Evolutionary conservation across 1,140 invertebrate species (phyloP), one percentile per base, ranked within the genome.

Genomic region (Planococcus citri): DNA sequence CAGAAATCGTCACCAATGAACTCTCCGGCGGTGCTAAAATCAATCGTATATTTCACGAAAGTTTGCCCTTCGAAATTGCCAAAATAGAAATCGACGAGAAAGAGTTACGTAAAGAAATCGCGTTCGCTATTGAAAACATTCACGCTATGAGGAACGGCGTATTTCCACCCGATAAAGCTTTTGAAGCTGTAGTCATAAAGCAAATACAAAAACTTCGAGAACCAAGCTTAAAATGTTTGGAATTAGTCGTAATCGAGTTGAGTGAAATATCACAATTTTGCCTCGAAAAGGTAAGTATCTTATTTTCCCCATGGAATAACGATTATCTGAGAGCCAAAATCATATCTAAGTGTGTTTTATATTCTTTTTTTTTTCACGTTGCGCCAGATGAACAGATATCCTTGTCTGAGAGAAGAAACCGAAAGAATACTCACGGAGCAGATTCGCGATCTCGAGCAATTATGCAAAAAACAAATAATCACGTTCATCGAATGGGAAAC

Each of bases 41-140:
- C 75, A 99, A 99, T 81, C 84, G 97, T 74, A 84, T 99, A 72
- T 99, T 99, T 81, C 96, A 98, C 77, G 97, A 99, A 82, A 82
- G 97, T 75, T 98, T 99, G 79, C 97, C 96, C n/a, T 99, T 99
- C 82, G 96, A 99, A 85, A 95, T 99, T 76, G 97, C 99, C 70
- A 98, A 98, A 81, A 87, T 87, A 92, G 95, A 98, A 77, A 97
- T 97, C 80, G 96, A 99, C 78, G 97, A 99, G 78, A 98, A 99
- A 80, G 97, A 99, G 79, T 78, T 99, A 69, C 84, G 97, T 68
- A 84, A 90, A 75, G 95, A 99, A 83, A 99, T 99, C 77, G 95
- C 95, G 70, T 97, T 96, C 82, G 97, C 97, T 73, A 99, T 99
- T 77, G 85, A 96, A 77, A 99, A 99, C 79, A 98, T 98, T 79